Conservation (phyloP, 2,888 invertebrate genomes). For the Epiblema foenella region DNA sequence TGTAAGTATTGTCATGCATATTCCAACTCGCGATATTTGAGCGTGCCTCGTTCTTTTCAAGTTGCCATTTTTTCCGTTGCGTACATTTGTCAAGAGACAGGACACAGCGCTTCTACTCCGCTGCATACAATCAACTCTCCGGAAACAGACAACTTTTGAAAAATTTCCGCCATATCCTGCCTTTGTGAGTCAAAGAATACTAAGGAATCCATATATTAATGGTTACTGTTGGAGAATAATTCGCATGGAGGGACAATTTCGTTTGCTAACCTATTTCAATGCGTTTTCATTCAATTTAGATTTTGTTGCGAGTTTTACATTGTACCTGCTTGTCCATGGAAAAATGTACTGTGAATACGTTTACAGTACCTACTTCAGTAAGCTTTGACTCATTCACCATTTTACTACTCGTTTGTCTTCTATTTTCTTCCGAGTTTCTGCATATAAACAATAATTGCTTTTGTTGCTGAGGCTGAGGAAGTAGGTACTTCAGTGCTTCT, state of each 20-base stretch:
- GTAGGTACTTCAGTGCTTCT: too few relatives aligned
- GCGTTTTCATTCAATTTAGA: background rate
- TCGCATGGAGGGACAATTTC: slow-evolving; percentile 18
- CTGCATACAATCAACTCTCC: slow-evolving; percentile 81
- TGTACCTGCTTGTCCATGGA: background rate
- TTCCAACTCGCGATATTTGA: slow-evolving; percentile 12
- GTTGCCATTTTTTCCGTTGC: slow-evolving; percentile 37
- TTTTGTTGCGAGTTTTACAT: slow-evolving; percentile 7
- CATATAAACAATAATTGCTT: background rate
- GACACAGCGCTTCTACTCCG: slow-evolving; percentile 73
- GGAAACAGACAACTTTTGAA: slow-evolving; percentile 79
- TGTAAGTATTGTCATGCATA: slow-evolving; percentile 1
- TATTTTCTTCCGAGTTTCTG: background rate
- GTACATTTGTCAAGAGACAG: slow-evolving; percentile 44
- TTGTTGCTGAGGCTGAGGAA: too few relatives aligned
- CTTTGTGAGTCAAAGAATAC: slow-evolving; percentile 66
- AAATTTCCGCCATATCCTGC: slow-evolving; percentile 78
- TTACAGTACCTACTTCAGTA: background rate
- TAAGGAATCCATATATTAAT: slow-evolving; percentile 20
- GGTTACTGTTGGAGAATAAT: slow-evolving; percentile 11
- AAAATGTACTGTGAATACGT: background rate
- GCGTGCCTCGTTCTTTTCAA: slow-evolving; percentile 35
- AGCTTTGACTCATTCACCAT: background rate
- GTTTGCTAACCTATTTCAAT: background rate
- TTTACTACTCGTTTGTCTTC: background rate